Evolutionary conservation across 2,888 invertebrate species (phyloP), one percentile per base, ranked within the genome.

Genomic region (Lissocephala sabroskyi): DNA sequence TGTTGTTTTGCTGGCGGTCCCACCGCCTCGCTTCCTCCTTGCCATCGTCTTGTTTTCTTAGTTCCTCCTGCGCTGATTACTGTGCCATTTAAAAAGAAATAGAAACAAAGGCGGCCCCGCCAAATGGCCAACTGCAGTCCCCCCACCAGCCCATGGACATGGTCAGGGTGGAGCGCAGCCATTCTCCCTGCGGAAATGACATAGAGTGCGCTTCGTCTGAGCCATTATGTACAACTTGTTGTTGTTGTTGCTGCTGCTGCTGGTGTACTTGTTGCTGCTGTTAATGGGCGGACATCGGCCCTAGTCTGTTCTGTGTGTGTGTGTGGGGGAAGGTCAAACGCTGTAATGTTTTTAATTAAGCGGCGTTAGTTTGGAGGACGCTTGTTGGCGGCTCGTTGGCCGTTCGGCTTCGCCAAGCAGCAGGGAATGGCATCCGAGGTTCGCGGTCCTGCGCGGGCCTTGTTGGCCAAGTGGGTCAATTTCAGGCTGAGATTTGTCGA

Each of bases 331-430:
- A 57, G 65, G 68, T 60, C 55, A 65, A 56, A 41, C 40, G 41
- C 28, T 52, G 48, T 65, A 68, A 62, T 62, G 60, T 44, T 62
- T 65, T 65, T 57, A 65, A 65, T 62, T 65, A 65, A 47, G 51
- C 35, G 26, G 23, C 39, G 43, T 28, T 45, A 28, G 39, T 40
- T 23, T 23, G 7, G 23, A 23, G 23, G 23, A 7, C 23, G 23
- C 23, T 23, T 7, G 23, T 23, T 23, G 4, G 3, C 7, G 23
- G 23, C 23, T 23, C n/a, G n/a, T n/a, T n/a, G n/a, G n/a, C n/a
- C n/a, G n/a, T n/a, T n/a, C n/a, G n/a, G n/a, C n/a, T n/a, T n/a
- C n/a, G n/a, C n/a, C n/a, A n/a, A n/a, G n/a, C n/a, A n/a, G n/a
- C n/a, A n/a, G n/a, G n/a, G n/a, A n/a, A n/a, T n/a, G n/a, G n/a